These are phyloP conservation scores for Nanorana parkeri DNA, from an alignment of 2,113 vertebrate species.

Conservation along the genomic window DNA sequence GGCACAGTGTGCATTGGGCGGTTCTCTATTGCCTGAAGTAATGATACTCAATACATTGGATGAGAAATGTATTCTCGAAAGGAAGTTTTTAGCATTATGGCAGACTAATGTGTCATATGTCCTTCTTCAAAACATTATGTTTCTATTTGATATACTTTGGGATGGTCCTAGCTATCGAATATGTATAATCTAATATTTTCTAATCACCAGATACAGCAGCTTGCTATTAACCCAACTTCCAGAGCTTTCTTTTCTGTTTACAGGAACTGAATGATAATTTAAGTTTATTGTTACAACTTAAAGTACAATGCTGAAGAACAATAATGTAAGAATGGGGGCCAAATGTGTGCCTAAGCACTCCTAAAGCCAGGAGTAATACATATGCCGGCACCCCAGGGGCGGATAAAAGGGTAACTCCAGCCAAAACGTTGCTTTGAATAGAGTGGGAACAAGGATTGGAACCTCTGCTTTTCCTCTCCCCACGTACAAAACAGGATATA, in stretches of 20 bases:
- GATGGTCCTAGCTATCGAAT: conserved; percentile 13
- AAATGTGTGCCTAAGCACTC: too few relatives aligned
- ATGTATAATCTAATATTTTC: conserved; percentile 4
- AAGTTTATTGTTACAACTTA: too few relatives aligned
- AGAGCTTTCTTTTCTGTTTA: background rate
- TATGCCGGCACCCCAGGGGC: too few relatives aligned
- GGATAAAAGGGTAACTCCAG: too few relatives aligned
- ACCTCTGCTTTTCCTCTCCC: too few relatives aligned
- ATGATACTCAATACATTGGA: conserved; percentile 17
- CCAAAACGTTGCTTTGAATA: too few relatives aligned
- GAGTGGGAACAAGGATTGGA: too few relatives aligned
- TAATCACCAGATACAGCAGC: background rate
- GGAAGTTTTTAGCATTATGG: conserved; percentile 18
- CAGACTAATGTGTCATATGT: conserved; percentile 39
- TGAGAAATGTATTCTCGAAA: conserved; percentile 31
- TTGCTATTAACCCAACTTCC: background rate
- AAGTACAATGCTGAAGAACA: too few relatives aligned
- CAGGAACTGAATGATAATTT: too few relatives aligned
- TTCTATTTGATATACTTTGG: conserved; percentile 21
- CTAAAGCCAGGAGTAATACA: too few relatives aligned
- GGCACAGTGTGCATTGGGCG: conserved; percentile 27
- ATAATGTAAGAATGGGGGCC: too few relatives aligned
- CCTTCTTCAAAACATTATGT: conserved; percentile 26
- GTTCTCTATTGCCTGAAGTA: conserved; percentile 22
- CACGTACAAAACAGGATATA: too few relatives aligned